Base-by-base conservation (phyloP, 2,888 invertebrate species). In the Aleiodes testaceus region DNA sequence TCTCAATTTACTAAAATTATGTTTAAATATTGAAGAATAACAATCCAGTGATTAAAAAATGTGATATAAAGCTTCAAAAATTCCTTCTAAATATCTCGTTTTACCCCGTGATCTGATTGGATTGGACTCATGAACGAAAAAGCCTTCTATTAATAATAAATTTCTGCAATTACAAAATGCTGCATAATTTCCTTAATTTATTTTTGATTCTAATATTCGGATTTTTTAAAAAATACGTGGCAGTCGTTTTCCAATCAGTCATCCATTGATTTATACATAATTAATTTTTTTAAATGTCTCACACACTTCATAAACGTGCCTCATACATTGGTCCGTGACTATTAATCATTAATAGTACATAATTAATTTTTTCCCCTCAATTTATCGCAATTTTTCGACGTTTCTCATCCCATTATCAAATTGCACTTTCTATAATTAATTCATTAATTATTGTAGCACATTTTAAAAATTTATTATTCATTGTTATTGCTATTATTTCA, bases 241-340 rank as follows among this genome's bases (percentile, higher is more conserved):
- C 83, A 84, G 82, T 84, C 79, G 76, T 77, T 78, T 74, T 81
- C 79, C 80, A 79, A 82, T 82, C 82, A 80, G 80, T 82, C 81
- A 52, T 74, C 71, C 75, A 72, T 80, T 75, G 67, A 78, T 77
- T 76, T 79, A 76, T 74, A 74, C 73, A 76, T n/a, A 44, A 49
- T 64, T 42, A 50, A 14, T 64, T 45, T 42, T 66, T 47, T 64
- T 73, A 36, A 73, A 18, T 47, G 22, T 45, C 44, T 63, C 22
- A 47, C 16, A 47, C 47, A 45, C 26, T 30, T 55, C 18, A 36
- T 18, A 69, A 69, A 61, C 61, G 68, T 61, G 68, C 45, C 47
- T 59, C 59, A 59, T 49, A 61, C 63, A 63, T 63, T 63, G 63
- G 63, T 63, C 63, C 44, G 47, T 63, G 63, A 45, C 22, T 63